A percentile compares a stretch with the other conserved stretches of the same genome.
phyloP scores from a whole-genome alignment of 2,113 vertebrate genomes.

The Lipophrys pholis region DNA sequence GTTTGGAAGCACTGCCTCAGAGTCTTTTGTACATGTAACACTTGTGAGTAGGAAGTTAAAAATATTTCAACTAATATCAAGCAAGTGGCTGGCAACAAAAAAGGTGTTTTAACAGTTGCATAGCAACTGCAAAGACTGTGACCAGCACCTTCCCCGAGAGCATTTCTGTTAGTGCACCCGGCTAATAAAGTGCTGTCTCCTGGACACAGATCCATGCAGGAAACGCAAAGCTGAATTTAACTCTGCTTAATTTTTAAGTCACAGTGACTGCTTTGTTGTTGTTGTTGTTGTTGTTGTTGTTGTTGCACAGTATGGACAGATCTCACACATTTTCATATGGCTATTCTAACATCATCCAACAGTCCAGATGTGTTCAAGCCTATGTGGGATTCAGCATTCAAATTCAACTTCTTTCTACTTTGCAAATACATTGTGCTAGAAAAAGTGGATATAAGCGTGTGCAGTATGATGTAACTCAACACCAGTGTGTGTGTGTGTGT shows the following conservation, averaged over 20 bases:
- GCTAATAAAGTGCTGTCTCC: constrained; percentile 25
- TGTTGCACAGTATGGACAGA: background rate
- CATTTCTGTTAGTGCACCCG: constrained; percentile 28
- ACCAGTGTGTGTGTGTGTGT: background rate
- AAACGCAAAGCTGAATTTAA: background rate
- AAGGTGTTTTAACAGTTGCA: constrained; percentile 53
- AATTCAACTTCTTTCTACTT: background rate
- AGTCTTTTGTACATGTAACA: constrained; percentile 5
- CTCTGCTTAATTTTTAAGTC: background rate
- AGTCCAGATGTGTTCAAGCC: background rate
- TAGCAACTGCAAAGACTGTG: constrained; percentile 55
- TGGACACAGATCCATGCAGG: constrained; percentile 11
- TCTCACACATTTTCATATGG: background rate
- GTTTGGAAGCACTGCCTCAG: background rate
- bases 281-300: too few species aligned
- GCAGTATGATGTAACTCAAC: constrained; percentile 10
- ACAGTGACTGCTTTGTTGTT: background rate
- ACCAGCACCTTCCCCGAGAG: constrained; percentile 26
- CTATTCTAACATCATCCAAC: background rate
- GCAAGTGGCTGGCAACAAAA: background rate
- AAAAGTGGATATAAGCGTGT: background rate
- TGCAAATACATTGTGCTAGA: background rate
- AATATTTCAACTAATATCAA: constrained; percentile 30
- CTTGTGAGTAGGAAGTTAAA: constrained; percentile 25
- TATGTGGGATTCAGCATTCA: background rate